Evolutionary conservation across 2,797 vertebrate species (phyloP), one percentile per base, ranked within the genome.

Genomic region (Cirrhinus molitorella): DNA sequence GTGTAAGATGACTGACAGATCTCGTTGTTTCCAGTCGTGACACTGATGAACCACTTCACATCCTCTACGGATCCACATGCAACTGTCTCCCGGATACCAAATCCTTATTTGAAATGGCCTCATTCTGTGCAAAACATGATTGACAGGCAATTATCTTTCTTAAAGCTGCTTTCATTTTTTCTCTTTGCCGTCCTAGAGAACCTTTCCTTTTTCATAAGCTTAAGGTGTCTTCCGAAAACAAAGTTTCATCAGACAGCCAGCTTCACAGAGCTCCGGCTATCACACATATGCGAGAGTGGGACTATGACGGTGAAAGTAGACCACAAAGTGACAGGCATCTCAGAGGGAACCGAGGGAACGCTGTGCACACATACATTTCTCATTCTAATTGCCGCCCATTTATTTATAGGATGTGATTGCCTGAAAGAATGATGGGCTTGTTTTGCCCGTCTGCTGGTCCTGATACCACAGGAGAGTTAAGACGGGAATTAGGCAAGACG

Each of bases 401-500:
- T 88, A 88, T 90, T 85, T 90, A 88, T 89, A 84, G 86, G 80
- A 81, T 57, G 76, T 85, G 83, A 87, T 88, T 85, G 81, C 75
- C 81, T 85, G 79, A 80, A 83, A 86, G 88, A 87, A 83, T 79
- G 86, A 88, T 90, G 85, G 77, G 75, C 77, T 85, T 89, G 85
- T 84, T 88, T 79, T 85, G 81, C 86, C 68, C 83, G 81, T 86
- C 86, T 85, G 83, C 79, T 85, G 75, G 37, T 83, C 63, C 85
- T 72, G 74, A 77, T 82, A 73, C 55, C 75, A 83, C 75, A 43
- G 40, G 80, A 85, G 83, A 87, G 80, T 80, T 79, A 81, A 87
- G 74, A 79, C 85, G 16, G 66, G 79, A 89, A 85, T 86, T 85
- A 85, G 72, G 85, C 70, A 67, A 85, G 74, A 87, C 65, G 17